These are phyloP conservation scores for Carposina sasakii DNA, from an alignment of 1,140 invertebrate genomes.

Conservation along the genomic window DNA sequence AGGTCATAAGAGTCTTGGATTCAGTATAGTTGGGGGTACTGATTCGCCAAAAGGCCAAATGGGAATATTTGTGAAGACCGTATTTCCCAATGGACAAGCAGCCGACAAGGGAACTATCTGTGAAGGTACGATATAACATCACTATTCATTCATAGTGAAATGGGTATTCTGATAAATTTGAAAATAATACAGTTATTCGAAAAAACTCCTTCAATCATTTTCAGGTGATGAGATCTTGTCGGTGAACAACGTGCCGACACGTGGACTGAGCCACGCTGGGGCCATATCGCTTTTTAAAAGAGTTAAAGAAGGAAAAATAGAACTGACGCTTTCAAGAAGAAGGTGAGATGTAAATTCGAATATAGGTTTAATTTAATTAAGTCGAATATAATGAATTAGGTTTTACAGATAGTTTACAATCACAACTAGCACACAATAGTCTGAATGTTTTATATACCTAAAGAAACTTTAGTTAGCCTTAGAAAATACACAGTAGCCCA, in stretches of 20 bases:
- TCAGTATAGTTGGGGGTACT: conserved; percentile 92
- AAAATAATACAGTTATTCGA: conserved; percentile 8
- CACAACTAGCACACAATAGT: no score
- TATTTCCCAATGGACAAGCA: conserved; percentile 91
- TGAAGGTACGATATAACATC: conserved; percentile 79
- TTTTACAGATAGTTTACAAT: no score
- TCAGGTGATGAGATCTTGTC: conserved; percentile 93
- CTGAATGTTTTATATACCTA: no score
- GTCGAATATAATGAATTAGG: no score
- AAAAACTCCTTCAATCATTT: conserved; percentile 28
- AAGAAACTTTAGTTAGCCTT: no score
- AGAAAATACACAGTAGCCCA: no score
- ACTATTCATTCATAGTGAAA: no score
- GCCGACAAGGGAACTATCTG: conserved; percentile 85
- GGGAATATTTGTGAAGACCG: conserved; percentile 93
- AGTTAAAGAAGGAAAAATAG: conserved; percentile 88
- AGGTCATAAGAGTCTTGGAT: conserved; percentile 89
- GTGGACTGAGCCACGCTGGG: conserved; percentile 90
- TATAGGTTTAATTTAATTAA: no score
- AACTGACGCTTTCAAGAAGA: conserved; percentile 85
- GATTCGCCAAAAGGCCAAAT: conserved; percentile 91
- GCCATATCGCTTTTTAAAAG: conserved; percentile 92
- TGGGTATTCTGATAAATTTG: conserved; percentile 4
- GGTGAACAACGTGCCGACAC: conserved; percentile 87
- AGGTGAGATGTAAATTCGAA: no score